phyloP scores from a whole-genome alignment of 2,113 vertebrate species.

The Centropristis striata region DNA sequence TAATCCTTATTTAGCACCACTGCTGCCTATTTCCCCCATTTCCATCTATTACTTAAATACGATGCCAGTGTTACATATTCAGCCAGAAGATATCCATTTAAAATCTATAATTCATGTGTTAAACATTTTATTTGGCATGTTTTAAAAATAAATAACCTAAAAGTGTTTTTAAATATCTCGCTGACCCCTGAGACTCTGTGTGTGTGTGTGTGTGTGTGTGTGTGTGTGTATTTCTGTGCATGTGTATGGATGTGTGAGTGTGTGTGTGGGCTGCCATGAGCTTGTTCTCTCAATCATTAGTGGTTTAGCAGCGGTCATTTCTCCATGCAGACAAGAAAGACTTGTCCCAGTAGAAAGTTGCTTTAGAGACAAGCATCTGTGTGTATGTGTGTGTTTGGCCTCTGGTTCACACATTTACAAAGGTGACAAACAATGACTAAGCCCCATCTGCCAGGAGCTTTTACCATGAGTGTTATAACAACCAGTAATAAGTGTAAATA shows the following conservation, averaged over 20 bases:
- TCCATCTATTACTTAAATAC: slow-evolving; percentile 42
- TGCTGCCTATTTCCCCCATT: slow-evolving; percentile 26
- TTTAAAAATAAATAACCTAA: slow-evolving; percentile 66
- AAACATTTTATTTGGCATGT: slow-evolving; percentile 64
- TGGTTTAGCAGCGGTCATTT: slow-evolving; percentile 45
- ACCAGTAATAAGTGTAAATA: slow-evolving; percentile 95
- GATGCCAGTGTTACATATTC: slow-evolving; percentile 46
- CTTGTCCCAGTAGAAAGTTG: slow-evolving; percentile 59
- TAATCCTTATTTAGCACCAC: slow-evolving; percentile 27
- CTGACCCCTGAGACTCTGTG: slow-evolving; percentile 42
- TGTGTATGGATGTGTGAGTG: slow-evolving; percentile 3
- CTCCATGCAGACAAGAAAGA: slow-evolving; percentile 42
- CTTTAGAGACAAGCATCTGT: slow-evolving; percentile 57
- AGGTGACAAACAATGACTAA: slow-evolving; percentile 89
- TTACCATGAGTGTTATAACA: slow-evolving; percentile 93
- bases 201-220: slow-evolving; percentile 7
- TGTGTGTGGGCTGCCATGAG: slow-evolving; percentile 10
- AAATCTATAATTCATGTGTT: slow-evolving; percentile 68
- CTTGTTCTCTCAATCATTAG: slow-evolving; percentile 54
- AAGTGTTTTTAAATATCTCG: slow-evolving; percentile 63
- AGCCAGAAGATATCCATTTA: slow-evolving; percentile 60
- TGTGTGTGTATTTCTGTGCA: slow-evolving; percentile 24
- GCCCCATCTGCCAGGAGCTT: slow-evolving; percentile 91
- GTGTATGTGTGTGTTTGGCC: slow-evolving; percentile 35
- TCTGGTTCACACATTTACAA: slow-evolving; percentile 79